Evolutionary conservation across 53 echinoderm and acorn worm genomes (phyloP).

Genomic region (Crossaster papposus): DNA sequence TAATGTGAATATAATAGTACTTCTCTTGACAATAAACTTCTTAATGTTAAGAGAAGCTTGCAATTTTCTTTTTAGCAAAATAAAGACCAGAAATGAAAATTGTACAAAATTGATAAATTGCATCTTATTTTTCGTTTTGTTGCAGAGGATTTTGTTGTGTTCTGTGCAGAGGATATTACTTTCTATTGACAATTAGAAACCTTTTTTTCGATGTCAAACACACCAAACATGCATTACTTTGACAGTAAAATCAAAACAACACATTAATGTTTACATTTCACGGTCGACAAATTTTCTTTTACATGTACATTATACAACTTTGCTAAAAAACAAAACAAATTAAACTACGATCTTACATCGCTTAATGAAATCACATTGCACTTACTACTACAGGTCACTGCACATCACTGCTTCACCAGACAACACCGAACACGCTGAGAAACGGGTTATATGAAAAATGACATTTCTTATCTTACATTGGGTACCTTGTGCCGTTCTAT

Average conservation of each 20-base stretch:
- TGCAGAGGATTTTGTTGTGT: no score
- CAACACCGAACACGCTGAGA: constrained; percentile 28
- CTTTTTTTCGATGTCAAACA: neutral
- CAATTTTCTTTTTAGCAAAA: no score
- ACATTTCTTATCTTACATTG: constrained; percentile 56
- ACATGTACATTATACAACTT: no score
- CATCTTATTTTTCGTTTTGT: no score
- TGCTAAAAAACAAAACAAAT: neutral
- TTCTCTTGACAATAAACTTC: no score
- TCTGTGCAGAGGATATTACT: neutral
- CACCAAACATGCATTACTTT: neutral
- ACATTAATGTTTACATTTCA: neutral
- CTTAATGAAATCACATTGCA: neutral
- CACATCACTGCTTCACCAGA: constrained; percentile 47
- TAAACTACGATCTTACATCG: neutral
- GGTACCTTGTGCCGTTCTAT: constrained; percentile 88
- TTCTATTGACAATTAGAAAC: neutral
- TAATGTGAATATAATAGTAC: no score
- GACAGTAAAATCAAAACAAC: neutral
- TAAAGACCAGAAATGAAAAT: no score
- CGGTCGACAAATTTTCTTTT: neutral
- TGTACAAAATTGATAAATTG: neutral
- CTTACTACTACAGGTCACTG: constrained; percentile 36
- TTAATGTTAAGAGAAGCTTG: no score
- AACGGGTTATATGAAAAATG: neutral